phyloP scores from a whole-genome alignment of 1,140 invertebrate species.

The Bemisia tabaci region DNA sequence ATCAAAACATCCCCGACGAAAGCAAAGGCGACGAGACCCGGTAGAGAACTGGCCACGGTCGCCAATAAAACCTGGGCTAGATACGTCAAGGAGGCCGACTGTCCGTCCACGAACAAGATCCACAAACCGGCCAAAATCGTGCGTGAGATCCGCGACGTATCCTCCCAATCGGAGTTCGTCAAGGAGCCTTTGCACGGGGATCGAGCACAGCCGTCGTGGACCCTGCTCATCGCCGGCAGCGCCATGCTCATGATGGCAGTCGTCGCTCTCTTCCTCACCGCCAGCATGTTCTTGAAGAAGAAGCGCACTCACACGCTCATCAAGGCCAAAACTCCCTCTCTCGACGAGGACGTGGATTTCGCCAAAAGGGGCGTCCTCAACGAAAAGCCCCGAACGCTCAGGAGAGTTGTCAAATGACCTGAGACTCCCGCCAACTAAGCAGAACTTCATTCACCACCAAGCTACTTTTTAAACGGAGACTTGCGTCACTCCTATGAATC shows the following conservation, averaged over 20 bases:
- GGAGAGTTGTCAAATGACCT: neutral
- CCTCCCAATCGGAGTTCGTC: neutral
- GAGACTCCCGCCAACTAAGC: neutral
- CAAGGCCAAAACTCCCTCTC: neutral
- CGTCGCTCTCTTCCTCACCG: neutral
- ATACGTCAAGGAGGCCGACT: constrained; percentile 51
- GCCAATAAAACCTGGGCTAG: constrained; percentile 49
- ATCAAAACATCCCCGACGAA: constrained; percentile 37
- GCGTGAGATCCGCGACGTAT: neutral
- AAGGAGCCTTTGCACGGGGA: neutral
- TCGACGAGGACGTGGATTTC: neutral
- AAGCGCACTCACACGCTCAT: neutral
- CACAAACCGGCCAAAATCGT: constrained; percentile 15
- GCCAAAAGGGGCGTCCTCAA: neutral
- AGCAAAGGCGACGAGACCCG: constrained; percentile 35
- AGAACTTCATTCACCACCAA: neutral
- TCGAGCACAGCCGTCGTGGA: neutral
- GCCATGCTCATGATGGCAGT: neutral
- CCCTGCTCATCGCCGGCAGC: neutral
- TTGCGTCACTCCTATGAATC: too few species aligned
- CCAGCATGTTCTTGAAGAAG: neutral
- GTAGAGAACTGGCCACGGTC: constrained; percentile 40
- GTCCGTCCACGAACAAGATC: constrained; percentile 30
- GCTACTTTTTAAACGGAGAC: too few species aligned
- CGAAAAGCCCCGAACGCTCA: neutral